Percentiles rank a stretch among this genome's conserved stretches.
Conservation (phyloP, 1,140 invertebrate species). For the Metopolophium dirhodum region DNA sequence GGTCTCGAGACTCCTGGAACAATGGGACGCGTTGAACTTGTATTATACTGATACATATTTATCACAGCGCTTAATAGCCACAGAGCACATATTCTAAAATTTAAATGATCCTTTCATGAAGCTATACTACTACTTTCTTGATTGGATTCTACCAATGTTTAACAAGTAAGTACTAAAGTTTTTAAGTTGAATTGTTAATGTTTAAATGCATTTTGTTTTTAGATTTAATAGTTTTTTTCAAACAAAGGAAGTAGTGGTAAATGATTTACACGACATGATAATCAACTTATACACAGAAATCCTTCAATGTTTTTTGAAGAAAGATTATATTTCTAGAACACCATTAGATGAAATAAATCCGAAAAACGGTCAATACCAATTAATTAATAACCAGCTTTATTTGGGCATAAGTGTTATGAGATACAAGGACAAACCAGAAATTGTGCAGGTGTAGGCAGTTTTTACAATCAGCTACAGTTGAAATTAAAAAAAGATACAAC, state of each 20-base stretch:
- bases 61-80: not conserved
- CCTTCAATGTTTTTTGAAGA: not conserved
- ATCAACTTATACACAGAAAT: not conserved
- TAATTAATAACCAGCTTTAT: not conserved
- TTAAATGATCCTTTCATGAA: constrained; percentile 52
- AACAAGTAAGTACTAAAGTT: not conserved
- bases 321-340: not conserved
- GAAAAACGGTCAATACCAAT: not conserved
- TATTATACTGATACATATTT: constrained; percentile 57
- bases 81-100: not conserved
- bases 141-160: constrained; percentile 31
- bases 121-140: constrained; percentile 45
- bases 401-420: not conserved
- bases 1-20: constrained; percentile 60
- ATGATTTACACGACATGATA: not conserved
- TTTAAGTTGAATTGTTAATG: not conserved
- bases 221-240: not conserved
- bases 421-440: not conserved
- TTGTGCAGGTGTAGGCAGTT: constrained; percentile 6
- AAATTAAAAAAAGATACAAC: constrained; percentile 30
- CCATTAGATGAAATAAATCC: not conserved
- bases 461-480: not conserved
- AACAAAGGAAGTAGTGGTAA: not conserved
- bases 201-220: not conserved
- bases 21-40: constrained; percentile 60